phyloP scores from a whole-genome alignment of 2,113 vertebrate species.

The Piaya cayana region DNA sequence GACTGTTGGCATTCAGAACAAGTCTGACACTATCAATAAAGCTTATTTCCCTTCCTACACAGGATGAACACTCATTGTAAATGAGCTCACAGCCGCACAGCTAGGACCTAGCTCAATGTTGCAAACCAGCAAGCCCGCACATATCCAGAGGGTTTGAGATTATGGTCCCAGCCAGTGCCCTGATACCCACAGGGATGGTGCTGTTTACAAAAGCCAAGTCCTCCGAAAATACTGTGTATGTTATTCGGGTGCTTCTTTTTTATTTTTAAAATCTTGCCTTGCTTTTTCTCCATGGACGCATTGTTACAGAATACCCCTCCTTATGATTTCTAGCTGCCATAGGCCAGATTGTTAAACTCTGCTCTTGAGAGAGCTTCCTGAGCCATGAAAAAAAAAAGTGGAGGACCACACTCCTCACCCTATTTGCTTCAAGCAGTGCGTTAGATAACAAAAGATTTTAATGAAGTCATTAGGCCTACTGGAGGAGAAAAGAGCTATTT shows the following conservation, averaged over 20 bases:
- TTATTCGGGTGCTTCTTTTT: background rate
- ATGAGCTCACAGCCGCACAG: background rate
- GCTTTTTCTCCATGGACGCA: background rate
- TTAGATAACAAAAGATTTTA: background rate
- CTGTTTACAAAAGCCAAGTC: background rate
- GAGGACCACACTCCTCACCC: background rate
- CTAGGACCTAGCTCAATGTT: background rate
- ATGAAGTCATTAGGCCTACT: slow-evolving; percentile 11
- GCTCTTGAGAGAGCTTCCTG: background rate
- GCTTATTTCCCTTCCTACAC: background rate
- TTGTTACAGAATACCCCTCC: background rate
- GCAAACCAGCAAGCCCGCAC: background rate
- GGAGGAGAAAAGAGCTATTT: slow-evolving; percentile 27
- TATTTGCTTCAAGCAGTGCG: background rate
- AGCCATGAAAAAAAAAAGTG: background rate
- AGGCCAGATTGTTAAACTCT: background rate
- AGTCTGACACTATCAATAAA: background rate
- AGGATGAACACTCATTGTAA: background rate
- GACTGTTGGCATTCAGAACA: background rate
- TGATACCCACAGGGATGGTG: background rate
- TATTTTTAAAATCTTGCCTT: background rate
- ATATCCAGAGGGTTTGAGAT: background rate
- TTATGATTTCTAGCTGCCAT: background rate
- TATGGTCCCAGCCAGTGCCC: background rate
- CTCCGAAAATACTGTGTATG: background rate